Evolutionary conservation across 2,797 vertebrate genomes (phyloP).

Genomic region (Silurus lanzhouensis): DNA sequence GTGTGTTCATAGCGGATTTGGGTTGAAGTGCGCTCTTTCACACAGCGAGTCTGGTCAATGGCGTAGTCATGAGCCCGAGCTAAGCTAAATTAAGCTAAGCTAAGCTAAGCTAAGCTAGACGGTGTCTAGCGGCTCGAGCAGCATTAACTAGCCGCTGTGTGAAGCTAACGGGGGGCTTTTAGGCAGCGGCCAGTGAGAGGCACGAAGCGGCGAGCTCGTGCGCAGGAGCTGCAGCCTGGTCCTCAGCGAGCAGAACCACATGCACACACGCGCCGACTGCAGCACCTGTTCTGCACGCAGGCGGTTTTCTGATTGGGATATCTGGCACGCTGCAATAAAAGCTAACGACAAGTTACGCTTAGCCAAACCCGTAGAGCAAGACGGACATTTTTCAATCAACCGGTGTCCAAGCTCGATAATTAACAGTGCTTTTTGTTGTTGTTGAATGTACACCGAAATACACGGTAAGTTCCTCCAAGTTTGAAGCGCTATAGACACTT

Average conservation of each 20-base stretch:
- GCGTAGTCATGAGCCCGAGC: constrained; percentile 19
- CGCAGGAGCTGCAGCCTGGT: constrained; percentile 1
- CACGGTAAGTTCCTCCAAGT: constrained; percentile 25
- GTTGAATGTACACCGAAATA: constrained; percentile 15
- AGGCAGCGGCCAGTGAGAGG: not conserved
- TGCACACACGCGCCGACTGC: not conserved
- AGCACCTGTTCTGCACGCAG: not conserved
- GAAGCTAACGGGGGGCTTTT: not conserved
- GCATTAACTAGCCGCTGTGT: not conserved
- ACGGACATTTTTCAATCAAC: constrained; percentile 3
- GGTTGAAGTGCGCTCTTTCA: not conserved
- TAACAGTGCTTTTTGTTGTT: not conserved
- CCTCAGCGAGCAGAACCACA: not conserved
- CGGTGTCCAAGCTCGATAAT: not conserved
- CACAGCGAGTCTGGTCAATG: constrained; percentile 58
- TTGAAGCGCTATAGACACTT: not conserved
- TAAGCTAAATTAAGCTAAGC: not conserved
- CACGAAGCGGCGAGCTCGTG: too few species aligned
- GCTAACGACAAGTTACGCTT: not conserved
- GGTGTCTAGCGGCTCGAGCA: not conserved
- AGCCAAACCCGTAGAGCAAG: not conserved
- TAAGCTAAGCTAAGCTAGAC: constrained; percentile 1
- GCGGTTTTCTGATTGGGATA: not conserved
- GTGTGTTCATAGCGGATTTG: not conserved
- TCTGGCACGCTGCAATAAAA: not conserved